Conservation (phyloP, 2,113 vertebrate species). For the Machaerirhynchus nigripectus region DNA sequence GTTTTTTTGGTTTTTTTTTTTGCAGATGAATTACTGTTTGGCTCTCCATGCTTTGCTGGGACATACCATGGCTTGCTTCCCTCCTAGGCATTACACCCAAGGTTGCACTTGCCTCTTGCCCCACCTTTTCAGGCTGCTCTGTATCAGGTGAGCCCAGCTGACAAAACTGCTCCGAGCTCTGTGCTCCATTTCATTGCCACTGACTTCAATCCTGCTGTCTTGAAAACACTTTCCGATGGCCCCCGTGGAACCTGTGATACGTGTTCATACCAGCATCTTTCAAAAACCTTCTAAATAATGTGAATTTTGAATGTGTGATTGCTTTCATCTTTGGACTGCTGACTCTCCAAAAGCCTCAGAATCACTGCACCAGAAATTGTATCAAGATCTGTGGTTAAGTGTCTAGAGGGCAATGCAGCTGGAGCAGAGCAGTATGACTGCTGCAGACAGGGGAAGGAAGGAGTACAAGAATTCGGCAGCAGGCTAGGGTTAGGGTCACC, state of each 20-base stretch:
- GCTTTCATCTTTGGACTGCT: neutral
- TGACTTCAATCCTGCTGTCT: neutral
- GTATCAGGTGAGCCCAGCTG: neutral
- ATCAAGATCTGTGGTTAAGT: neutral
- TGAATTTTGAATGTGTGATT: neutral
- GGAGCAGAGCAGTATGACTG: neutral
- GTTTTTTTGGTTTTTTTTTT: no score
- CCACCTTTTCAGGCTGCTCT: neutral
- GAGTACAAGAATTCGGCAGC: neutral
- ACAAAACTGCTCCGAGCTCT: neutral
- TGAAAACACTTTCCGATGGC: neutral
- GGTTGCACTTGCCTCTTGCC: neutral
- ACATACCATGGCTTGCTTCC: neutral
- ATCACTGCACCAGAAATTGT: neutral
- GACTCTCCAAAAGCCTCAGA: neutral
- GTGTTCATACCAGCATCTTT: neutral
- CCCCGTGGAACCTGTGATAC: neutral
- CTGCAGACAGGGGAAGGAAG: neutral
- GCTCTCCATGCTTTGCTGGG: neutral
- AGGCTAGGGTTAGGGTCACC: neutral
- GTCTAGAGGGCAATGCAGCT: neutral
- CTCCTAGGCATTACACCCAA: rapidly evolving
- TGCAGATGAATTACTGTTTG: neutral
- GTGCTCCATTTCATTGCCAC: neutral
- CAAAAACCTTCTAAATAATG: neutral